Conservation (phyloP, 1,140 invertebrate genomes). For the Drosophila trapezifrons region DNA sequence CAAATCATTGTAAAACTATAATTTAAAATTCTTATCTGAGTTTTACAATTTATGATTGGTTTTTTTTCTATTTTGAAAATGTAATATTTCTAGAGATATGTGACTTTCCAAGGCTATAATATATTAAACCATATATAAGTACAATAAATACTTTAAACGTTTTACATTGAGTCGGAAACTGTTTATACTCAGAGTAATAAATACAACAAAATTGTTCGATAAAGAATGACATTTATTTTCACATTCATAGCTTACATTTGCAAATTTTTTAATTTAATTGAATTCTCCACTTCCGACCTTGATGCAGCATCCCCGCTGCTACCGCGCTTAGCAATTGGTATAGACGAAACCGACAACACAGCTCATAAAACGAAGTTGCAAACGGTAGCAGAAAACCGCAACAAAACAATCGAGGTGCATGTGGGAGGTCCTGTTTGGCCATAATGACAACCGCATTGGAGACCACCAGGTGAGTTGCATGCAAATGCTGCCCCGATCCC, state of each 20-base stretch:
- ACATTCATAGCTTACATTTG: neutral
- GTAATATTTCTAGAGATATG: no score
- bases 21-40: no score
- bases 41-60: no score
- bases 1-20: no score
- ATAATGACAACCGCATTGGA: constrained; percentile 76
- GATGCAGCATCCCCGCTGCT: constrained; percentile 16
- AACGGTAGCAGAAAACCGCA: constrained; percentile 80
- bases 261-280: neutral
- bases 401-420: constrained; percentile 78
- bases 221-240: no score
- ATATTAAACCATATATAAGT: no score
- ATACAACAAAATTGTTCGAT: no score
- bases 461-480: constrained; percentile 76
- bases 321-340: constrained; percentile 32
- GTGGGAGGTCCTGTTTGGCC: constrained; percentile 77
- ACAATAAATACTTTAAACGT: neutral
- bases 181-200: neutral
- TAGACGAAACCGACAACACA: constrained; percentile 56
- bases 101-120: no score
- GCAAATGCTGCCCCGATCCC: constrained; percentile 54
- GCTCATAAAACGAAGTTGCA: constrained; percentile 62
- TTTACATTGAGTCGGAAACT: neutral
- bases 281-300: neutral
- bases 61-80: no score